Percentiles rank a stretch among this genome's conserved stretches.
Evolutionary conservation across 2,113 vertebrate species (phyloP).

Genomic region (Oophaga pumilio): DNA sequence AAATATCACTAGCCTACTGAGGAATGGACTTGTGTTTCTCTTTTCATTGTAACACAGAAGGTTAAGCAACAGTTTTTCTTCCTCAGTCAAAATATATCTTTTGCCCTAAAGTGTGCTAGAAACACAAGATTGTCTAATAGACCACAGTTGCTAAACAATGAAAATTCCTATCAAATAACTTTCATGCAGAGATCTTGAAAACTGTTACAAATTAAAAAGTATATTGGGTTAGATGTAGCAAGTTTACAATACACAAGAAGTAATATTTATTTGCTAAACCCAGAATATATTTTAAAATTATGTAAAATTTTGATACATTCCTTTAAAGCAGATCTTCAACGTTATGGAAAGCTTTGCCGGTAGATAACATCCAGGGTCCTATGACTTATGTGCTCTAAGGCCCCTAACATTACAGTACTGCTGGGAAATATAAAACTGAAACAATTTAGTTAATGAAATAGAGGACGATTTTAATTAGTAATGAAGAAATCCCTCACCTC

Average conservation of each 20-base stretch:
- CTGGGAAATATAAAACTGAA: slow-evolving; percentile 16
- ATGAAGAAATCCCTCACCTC: slow-evolving; percentile 46
- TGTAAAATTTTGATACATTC: not conserved
- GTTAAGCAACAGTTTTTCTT: not conserved
- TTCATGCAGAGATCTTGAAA: too few species aligned
- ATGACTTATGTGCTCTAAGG: not conserved
- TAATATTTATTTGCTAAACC: not conserved
- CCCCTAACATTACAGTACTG: not conserved
- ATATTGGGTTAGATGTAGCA: not conserved
- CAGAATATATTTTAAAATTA: not conserved
- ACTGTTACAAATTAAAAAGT: not conserved
- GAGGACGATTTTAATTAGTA: slow-evolving; percentile 30
- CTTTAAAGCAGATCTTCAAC: not conserved
- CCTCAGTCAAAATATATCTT: not conserved
- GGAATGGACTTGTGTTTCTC: not conserved
- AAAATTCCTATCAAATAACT: too few species aligned
- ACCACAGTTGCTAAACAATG: too few species aligned
- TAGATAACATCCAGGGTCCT: not conserved
- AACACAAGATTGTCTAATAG: too few species aligned
- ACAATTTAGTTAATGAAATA: slow-evolving; percentile 25
- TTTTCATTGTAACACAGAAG: not conserved
- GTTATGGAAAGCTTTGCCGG: not conserved
- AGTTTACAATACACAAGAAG: not conserved
- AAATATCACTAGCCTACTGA: not conserved
- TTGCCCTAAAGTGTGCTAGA: too few species aligned